phyloP scores from a whole-genome alignment of 2,888 invertebrate genomes.

The Amphipyra berbera region DNA sequence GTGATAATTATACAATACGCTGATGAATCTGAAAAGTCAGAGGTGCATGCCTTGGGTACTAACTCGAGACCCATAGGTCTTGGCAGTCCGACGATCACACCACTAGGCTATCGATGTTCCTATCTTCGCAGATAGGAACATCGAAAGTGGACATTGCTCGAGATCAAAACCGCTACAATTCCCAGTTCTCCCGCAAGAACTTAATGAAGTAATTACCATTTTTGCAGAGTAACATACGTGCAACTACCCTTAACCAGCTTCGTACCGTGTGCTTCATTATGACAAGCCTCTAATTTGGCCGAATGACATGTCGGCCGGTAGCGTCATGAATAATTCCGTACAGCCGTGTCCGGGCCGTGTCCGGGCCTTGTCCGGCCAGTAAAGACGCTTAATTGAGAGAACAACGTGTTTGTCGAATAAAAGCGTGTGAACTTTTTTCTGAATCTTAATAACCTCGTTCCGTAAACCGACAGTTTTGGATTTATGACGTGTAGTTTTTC shows the following conservation, averaged over 20 bases:
- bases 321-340: conserved; percentile 84
- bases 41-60: too few relatives aligned
- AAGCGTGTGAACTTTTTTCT: conserved; percentile 81
- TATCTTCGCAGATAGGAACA: neutral
- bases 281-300: conserved; percentile 69
- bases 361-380: conserved; percentile 76
- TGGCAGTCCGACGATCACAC: too few relatives aligned
- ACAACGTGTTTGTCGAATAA: conserved; percentile 79
- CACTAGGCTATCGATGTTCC: too few relatives aligned
- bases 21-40: too few relatives aligned
- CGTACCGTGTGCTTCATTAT: conserved; percentile 60
- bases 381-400: conserved; percentile 86
- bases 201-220: conserved; percentile 60
- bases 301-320: conserved; percentile 74
- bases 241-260: conserved; percentile 44
- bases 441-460: conserved; percentile 72
- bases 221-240: conserved; percentile 48
- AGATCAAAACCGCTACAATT: conserved; percentile 1
- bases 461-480: conserved; percentile 57
- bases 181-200: conserved; percentile 28
- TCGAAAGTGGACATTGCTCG: neutral
- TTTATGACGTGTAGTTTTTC: conserved; percentile 58
- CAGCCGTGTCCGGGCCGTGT: conserved; percentile 67
- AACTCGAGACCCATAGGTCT: too few relatives aligned
- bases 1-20: too few relatives aligned